These are phyloP conservation scores for Brachynemurus nebulosus DNA, from an alignment of 2,888 invertebrate species.

Conservation along the genomic window DNA sequence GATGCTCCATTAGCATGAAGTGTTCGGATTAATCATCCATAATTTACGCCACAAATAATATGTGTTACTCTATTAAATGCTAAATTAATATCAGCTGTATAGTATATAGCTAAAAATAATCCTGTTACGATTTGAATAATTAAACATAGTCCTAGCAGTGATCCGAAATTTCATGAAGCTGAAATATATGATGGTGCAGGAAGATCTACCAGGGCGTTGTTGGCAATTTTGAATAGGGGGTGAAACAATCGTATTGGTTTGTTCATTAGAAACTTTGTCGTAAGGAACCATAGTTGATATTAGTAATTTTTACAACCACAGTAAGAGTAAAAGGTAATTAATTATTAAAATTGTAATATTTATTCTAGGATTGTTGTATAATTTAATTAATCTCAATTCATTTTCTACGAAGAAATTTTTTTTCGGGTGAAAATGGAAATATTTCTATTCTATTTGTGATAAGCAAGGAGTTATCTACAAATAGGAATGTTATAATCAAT, in stretches of 20 bases:
- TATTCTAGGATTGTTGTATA: slow-evolving; percentile 38
- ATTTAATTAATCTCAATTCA: slow-evolving; percentile 36
- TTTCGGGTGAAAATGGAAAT: slow-evolving; percentile 10
- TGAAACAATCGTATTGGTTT: slow-evolving; percentile 33
- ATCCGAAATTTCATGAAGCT: slow-evolving; percentile 55
- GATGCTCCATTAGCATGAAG: slow-evolving; percentile 59
- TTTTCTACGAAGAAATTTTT: slow-evolving; percentile 34
- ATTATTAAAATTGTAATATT: slow-evolving; percentile 37
- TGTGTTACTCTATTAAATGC: slow-evolving; percentile 53
- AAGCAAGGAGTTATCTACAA: slow-evolving; percentile 23
- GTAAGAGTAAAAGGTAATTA: slow-evolving; percentile 45
- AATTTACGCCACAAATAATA: slow-evolving; percentile 56
- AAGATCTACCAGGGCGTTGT: slow-evolving; percentile 42
- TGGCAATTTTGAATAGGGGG: slow-evolving; percentile 41
- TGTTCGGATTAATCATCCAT: slow-evolving; percentile 50
- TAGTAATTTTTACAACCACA: slow-evolving; percentile 42
- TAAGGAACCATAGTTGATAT: slow-evolving; percentile 38
- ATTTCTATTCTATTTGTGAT: slow-evolving; percentile 27
- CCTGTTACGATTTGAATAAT: slow-evolving; percentile 53
- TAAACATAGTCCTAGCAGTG: slow-evolving; percentile 46
- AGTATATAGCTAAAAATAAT: slow-evolving; percentile 55
- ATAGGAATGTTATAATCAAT: slow-evolving; percentile 21
- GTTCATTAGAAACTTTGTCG: slow-evolving; percentile 37
- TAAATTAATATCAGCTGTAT: slow-evolving; percentile 44
- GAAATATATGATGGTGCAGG: slow-evolving; percentile 48